Percentiles rank a stretch among this genome's conserved stretches.
Evolutionary conservation across 1,140 invertebrate genomes (phyloP).

Genomic region (Lepidurus arcticus): DNA sequence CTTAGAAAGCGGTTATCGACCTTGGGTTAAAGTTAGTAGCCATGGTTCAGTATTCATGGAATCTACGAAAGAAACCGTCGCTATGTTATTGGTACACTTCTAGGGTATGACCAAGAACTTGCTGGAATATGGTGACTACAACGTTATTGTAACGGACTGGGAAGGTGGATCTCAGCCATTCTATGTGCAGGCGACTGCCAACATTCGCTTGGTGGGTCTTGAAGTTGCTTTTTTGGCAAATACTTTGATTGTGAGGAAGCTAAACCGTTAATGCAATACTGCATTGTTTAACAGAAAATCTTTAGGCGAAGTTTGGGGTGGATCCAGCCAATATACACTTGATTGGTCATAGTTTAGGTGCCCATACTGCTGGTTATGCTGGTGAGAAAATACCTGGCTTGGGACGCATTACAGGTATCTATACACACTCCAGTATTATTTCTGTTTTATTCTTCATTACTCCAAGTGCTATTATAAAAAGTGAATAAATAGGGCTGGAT

Average conservation of each 20-base stretch:
- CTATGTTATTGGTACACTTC: not conserved
- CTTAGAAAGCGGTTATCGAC: conserved; percentile 75
- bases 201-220: conserved; percentile 40
- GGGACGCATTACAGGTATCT: conserved; percentile 61
- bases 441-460: not conserved
- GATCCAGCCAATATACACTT: conserved; percentile 66
- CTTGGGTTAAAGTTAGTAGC: conserved; percentile 65
- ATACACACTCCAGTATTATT: not conserved
- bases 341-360: conserved; percentile 76
- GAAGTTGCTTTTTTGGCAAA: conserved; percentile 37
- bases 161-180: conserved; percentile 33
- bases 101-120: not conserved
- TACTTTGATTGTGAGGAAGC: not conserved
- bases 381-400: conserved; percentile 64
- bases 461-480: not conserved
- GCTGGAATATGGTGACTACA: conserved; percentile 29
- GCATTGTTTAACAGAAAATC: conserved; percentile 31
- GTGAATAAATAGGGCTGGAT: conserved; percentile 37
- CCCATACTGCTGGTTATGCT: conserved; percentile 77
- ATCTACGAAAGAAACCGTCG: not conserved
- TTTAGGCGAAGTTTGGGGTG: conserved; percentile 63
- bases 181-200: conserved; percentile 39
- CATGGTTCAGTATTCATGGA: not conserved
- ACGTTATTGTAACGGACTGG: conserved; percentile 39
- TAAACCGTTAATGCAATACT: not conserved